Conservation (phyloP, 2,797 vertebrate genomes). For the Tenualosa ilisha region DNA sequence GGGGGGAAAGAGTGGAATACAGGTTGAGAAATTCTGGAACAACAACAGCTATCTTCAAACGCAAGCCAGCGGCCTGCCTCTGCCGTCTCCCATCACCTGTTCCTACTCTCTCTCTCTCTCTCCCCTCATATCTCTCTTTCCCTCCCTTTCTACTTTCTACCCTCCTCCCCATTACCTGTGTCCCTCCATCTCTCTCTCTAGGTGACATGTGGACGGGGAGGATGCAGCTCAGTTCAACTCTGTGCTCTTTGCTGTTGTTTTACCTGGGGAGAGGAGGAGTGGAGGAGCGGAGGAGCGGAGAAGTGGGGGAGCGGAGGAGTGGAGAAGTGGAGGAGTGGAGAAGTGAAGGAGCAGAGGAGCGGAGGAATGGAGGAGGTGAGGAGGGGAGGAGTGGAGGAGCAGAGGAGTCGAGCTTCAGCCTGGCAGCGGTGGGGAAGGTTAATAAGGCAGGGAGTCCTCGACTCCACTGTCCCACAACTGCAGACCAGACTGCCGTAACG, state of each 20-base stretch:
- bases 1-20: conserved; percentile 30
- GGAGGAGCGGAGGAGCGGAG: too few relatives aligned
- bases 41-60: conserved; percentile 66
- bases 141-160: neutral
- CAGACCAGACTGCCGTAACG: neutral
- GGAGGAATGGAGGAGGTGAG: too few relatives aligned
- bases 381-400: too few relatives aligned
- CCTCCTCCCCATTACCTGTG: neutral
- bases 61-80: conserved; percentile 36
- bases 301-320: too few relatives aligned
- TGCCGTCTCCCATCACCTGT: conserved; percentile 35
- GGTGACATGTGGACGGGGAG: conserved; percentile 32
- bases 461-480: neutral
- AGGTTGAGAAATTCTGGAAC: conserved; percentile 34
- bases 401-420: neutral
- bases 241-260: neutral
- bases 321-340: too few relatives aligned
- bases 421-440: neutral
- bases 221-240: conserved; percentile 18
- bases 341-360: too few relatives aligned
- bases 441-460: neutral
- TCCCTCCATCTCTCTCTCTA: conserved; percentile 21
- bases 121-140: neutral
- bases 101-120: conserved; percentile 24
- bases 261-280: too few relatives aligned